phyloP scores from a whole-genome alignment of 92 coral and sea anemone species.

The Porites evermanni region DNA sequence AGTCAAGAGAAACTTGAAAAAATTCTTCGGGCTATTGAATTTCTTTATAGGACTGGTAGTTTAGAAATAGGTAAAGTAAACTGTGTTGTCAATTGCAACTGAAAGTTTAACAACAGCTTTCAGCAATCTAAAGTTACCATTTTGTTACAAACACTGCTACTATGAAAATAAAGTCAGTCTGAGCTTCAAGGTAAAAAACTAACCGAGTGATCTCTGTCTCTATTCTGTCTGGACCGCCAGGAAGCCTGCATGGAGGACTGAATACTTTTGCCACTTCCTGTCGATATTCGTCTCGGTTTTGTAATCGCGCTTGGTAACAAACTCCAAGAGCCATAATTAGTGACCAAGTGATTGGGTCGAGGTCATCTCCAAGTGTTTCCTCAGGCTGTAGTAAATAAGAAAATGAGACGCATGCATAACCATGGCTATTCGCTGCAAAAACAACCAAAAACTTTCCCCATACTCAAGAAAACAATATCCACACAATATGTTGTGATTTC shows the following conservation, averaged over 20 bases:
- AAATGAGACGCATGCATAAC: not conserved
- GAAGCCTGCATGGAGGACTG: slow-evolving; percentile 33
- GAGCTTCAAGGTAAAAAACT: not conserved
- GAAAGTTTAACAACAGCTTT: too few species aligned
- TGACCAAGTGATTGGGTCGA: slow-evolving; percentile 52
- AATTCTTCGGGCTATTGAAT: too few species aligned
- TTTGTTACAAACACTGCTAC: too few species aligned
- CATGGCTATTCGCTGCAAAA: not conserved
- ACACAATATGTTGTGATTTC: too few species aligned
- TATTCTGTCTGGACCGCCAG: slow-evolving; percentile 55
- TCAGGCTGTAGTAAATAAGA: not conserved
- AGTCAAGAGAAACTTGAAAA: too few species aligned
- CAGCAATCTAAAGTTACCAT: too few species aligned
- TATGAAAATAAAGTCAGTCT: too few species aligned
- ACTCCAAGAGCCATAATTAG: slow-evolving; percentile 66
- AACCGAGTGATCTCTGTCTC: slow-evolving; percentile 52
- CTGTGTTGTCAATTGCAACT: too few species aligned
- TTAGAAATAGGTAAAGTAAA: too few species aligned
- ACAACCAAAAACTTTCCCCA: not conserved
- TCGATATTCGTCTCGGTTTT: slow-evolving; percentile 43
- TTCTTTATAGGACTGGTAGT: too few species aligned
- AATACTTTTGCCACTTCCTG: slow-evolving; percentile 37
- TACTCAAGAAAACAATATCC: too few species aligned
- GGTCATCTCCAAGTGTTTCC: slow-evolving; percentile 18
- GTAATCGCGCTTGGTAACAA: slow-evolving; percentile 64